Percentiles rank a stretch among this genome's conserved stretches.
Conservation (phyloP, 2,888 invertebrate genomes). For the Machimus atricapillus region DNA sequence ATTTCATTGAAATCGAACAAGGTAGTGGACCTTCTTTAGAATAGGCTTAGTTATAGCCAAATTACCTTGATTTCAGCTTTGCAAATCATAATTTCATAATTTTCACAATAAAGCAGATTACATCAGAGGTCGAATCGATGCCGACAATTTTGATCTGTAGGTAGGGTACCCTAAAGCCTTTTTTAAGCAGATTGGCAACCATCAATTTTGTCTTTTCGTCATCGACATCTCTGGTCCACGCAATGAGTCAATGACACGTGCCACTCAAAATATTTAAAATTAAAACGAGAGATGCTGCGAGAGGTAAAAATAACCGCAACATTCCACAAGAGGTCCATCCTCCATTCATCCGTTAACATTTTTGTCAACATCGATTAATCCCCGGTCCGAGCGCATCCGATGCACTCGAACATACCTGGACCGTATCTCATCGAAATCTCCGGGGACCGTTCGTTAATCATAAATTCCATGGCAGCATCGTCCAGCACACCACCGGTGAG, state of each 20-base stretch:
- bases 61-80: not conserved
- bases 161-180: not conserved
- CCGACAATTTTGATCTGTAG: not conserved
- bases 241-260: not conserved
- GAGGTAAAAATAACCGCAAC: not conserved
- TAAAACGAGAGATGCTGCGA: not conserved
- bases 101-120: not conserved
- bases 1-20: not conserved
- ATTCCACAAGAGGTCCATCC: not conserved
- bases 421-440: not conserved
- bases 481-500: not conserved
- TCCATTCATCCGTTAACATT: not conserved
- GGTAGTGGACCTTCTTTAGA: not conserved
- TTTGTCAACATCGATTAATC: not conserved
- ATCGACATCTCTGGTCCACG: not conserved
- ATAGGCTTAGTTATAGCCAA: not conserved
- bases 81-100: not conserved
- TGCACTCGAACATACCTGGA: not conserved
- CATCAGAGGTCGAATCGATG: not conserved
- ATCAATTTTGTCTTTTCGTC: not conserved
- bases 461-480: not conserved
- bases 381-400: not conserved
- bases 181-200: not conserved
- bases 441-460: not conserved
- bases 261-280: not conserved